Evolutionary conservation across 2,888 invertebrate genomes (phyloP).

Genomic region (Ennomos fuscantarius): DNA sequence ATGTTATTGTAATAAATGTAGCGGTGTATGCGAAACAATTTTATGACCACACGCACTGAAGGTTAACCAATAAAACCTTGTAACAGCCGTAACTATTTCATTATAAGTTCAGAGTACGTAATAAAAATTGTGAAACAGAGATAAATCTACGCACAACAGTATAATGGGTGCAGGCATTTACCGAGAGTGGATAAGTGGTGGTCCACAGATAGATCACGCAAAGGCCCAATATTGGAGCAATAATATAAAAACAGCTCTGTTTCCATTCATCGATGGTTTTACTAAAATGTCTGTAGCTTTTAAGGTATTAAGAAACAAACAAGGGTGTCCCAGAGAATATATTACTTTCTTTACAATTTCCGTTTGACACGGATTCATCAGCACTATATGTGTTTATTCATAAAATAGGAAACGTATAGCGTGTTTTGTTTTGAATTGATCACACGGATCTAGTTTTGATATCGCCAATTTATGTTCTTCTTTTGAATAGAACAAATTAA

Average conservation of each 20-base stretch:
- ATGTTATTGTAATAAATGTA: conserved; percentile 78
- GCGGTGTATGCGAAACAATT: conserved; percentile 78
- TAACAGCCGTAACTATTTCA: conserved; percentile 84
- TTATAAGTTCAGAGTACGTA: conserved; percentile 83
- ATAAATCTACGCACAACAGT: conserved; percentile 78
- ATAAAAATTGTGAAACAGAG: conserved; percentile 81
- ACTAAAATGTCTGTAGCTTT: too few species aligned
- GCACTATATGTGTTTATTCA: too few species aligned
- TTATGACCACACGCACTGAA: conserved; percentile 82
- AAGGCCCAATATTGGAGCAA: too few species aligned
- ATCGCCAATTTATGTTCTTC: conserved; percentile 78
- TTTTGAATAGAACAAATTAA: conserved; percentile 73
- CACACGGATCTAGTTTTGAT: conserved; percentile 68
- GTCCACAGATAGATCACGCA: too few species aligned
- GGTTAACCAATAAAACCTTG: conserved; percentile 85
- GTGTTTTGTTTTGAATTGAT: conserved; percentile 68
- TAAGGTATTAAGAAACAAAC: too few species aligned
- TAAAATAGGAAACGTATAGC: conserved; percentile 4
- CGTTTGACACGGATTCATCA: too few species aligned
- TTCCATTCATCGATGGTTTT: too few species aligned
- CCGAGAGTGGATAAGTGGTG: conserved; percentile 32
- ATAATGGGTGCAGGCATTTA: conserved; percentile 38
- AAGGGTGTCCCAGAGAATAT: too few species aligned
- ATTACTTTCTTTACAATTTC: too few species aligned
- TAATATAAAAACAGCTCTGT: too few species aligned